Evolutionary conservation across 2,113 vertebrate species (phyloP), one percentile per base, ranked within the genome.

Genomic region (Aspidoscelis tigris): DNA sequence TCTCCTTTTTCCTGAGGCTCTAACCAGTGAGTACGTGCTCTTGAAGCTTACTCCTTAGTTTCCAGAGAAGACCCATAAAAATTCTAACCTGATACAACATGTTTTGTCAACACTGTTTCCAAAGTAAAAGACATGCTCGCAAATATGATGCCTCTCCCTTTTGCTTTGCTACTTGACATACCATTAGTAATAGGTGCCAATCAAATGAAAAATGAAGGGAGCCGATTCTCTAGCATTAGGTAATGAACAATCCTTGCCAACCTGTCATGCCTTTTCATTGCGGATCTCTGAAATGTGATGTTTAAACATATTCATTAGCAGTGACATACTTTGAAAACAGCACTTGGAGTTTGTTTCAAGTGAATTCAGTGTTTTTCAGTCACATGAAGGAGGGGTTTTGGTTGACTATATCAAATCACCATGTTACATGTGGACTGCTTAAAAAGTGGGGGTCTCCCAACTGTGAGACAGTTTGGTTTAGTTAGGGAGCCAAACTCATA

Each of bases 91-190:
- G 68, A 18, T 71, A 47, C 18, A 1, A 33, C 33, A 33, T 33
- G 33, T 82, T 91, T 50, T 92, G 68, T 81, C 89, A 92, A 89
- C 70, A 89, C 68, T 53, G 41, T 26, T 69, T 87, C 72, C 86
- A 88, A 90, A 89, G 73, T 85, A 20, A 86, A 47, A 92, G 44
- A 70, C 86, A 71, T 64, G 87, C 83, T 75, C 50, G 74, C 70
- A 73, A 84, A 12, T 0, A 5, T 58, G 81, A 79, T 4, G 55
- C 76, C 85, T 83, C 4, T 9, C 26, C 65, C 43, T 9, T 33
- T 41, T 53, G 24, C 77, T 78, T 70, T 53, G 84, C 76, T 66
- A 6, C 21, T 58, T 65, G 76, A 77, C 39, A 80, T 64, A 78
- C 3, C 11, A 71, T 43, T 68, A 53, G 24, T 53, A 55, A 78